phyloP scores from a whole-genome alignment of 2,113 vertebrate species.

The Lophius piscatorius region DNA sequence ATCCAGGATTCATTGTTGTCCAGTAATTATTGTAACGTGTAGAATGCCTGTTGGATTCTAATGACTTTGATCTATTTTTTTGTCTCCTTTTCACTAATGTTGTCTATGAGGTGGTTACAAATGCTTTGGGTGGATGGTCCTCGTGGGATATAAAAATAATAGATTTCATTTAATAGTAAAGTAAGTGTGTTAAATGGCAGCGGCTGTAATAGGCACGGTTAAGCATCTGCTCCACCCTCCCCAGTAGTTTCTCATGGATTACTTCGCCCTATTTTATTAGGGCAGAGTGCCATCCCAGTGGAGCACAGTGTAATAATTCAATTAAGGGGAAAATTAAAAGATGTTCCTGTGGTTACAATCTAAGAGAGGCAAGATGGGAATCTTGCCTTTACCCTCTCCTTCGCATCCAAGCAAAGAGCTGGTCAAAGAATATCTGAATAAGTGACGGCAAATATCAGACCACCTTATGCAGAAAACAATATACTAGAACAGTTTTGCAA shows the following conservation, averaged over 20 bases:
- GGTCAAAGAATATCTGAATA: conserved; percentile 24
- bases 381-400: conserved; percentile 6
- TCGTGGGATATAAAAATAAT: conserved; percentile 69
- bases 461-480: conserved; percentile 19
- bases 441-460: conserved; percentile 33
- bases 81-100: conserved; percentile 36
- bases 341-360: conserved; percentile 62
- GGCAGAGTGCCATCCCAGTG: conserved; percentile 52
- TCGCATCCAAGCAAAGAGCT: conserved; percentile 27
- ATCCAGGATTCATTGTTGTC: conserved; percentile 76
- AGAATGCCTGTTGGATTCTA: conserved; percentile 77
- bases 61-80: conserved; percentile 63
- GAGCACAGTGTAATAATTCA: conserved; percentile 72
- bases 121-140: conserved; percentile 26
- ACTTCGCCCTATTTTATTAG: conserved; percentile 66
- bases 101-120: conserved; percentile 71
- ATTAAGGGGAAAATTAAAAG: conserved; percentile 70
- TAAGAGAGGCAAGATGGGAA: conserved; percentile 40
- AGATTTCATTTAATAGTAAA: conserved; percentile 77
- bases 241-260: conserved; percentile 69
- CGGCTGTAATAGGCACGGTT: conserved; percentile 72
- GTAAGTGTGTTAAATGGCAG: conserved; percentile 75
- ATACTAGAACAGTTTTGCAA: conserved; percentile 11
- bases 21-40: conserved; percentile 84
- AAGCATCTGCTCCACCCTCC: conserved; percentile 61